Evolutionary conservation across 2,113 vertebrate genomes (phyloP), one percentile per base, ranked within the genome.

Genomic region (Planiliza haematocheilus): DNA sequence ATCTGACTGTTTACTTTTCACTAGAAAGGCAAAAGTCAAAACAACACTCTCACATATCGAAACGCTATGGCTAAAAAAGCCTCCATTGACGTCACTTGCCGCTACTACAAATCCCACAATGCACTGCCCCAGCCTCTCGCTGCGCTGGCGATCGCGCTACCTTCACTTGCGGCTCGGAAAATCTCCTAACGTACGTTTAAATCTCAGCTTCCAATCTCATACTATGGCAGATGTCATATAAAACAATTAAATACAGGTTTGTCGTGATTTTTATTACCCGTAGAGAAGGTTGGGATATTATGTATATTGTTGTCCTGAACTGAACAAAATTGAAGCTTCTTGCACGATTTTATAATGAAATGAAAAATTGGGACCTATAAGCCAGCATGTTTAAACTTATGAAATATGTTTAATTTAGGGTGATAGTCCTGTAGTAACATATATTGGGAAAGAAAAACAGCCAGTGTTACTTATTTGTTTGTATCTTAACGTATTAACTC

Each of bases 51-150:
- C 1, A 51, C 39, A 17, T 50, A 16, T 30, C 7, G 16, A 61
- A 55, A 51, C 42, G 18, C 13, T 53, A 1, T 18, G 2, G 21
- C 60, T 61, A 61, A 61, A 49, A 9, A 12, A 13, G 64, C 37
- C 4, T 56, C 41, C 24, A 45, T 34, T 70, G 74, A 87, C 65
- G 69, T 75, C 36, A 51, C n/a, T 8, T 4, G 7, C 1, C 52
- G 14, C 0, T 16, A 93, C 94, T 93, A 88, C 93, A 91, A 53
- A 4, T 78, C 91, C 94, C 93, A 88, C 10, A 78, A 91, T 92
- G 87, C 93, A 7, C 12, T 24, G 63, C 74, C 38, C 4, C 7
- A 1, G 8, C 41, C 45, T 63, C 61, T 88, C 58, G 16, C 61
- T 74, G 69, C 49, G 75, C 60, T 79, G 76, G 65, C 70, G 24